These are phyloP conservation scores for Cheirogaleus medius DNA, from an alignment of 2,113 vertebrate genomes.

Conservation along the genomic window DNA sequence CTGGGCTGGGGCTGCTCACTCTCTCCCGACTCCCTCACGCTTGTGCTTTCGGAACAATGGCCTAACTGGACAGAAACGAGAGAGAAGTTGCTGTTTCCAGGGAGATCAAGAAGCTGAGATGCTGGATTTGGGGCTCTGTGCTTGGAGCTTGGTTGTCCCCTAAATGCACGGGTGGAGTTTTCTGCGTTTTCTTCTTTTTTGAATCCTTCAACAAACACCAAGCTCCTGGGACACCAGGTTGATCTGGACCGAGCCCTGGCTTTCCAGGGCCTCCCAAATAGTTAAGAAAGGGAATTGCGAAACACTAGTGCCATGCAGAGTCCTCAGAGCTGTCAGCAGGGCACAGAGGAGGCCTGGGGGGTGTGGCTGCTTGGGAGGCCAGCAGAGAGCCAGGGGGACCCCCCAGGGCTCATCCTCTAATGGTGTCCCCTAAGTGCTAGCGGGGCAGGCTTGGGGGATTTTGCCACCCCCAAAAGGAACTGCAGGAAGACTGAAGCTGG, in stretches of 20 bases:
- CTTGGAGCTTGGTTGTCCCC: too few relatives aligned
- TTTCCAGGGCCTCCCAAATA: fast-evolving
- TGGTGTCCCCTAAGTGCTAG: fast-evolving
- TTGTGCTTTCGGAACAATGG: neutral
- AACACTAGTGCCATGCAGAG: fast-evolving
- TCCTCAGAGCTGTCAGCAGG: fast-evolving
- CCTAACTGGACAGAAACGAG: neutral
- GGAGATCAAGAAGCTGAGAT: fast-evolving
- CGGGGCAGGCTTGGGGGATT: fast-evolving
- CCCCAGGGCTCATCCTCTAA: fast-evolving
- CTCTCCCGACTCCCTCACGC: neutral
- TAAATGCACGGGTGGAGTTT: fast-evolving
- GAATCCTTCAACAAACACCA: fast-evolving
- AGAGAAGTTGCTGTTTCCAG: fast-evolving
- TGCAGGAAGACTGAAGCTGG: fast-evolving
- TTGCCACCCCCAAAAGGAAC: neutral
- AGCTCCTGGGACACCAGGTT: too few relatives aligned
- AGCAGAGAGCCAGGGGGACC: neutral
- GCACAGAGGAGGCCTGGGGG: fast-evolving
- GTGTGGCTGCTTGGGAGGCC: fast-evolving
- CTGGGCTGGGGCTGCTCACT: too few relatives aligned
- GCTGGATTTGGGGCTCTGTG: too few relatives aligned
- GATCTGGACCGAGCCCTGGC: neutral
- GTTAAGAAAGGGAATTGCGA: neutral
- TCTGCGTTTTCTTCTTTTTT: neutral